These are phyloP conservation scores for Mamestra brassicae DNA, from an alignment of 2,888 invertebrate genomes.

Conservation along the genomic window DNA sequence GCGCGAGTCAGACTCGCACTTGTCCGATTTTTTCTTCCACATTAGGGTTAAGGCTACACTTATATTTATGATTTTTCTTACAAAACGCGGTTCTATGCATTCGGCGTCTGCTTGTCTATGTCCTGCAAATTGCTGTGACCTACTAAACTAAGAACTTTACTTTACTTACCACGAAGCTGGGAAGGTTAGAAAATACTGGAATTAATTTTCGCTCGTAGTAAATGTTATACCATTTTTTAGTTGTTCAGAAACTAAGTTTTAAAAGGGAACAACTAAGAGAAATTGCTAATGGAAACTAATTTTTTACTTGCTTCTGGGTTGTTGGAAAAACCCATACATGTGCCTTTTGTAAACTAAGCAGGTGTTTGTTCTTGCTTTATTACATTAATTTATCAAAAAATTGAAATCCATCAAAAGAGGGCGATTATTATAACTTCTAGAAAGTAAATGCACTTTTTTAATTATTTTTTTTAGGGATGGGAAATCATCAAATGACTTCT, in stretches of 20 bases:
- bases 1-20: too few relatives aligned
- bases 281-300: neutral
- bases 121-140: constrained; percentile 58
- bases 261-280: neutral
- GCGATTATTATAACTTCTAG: too few relatives aligned
- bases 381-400: too few relatives aligned
- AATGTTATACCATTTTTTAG: constrained; percentile 12
- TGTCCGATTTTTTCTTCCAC: too few relatives aligned
- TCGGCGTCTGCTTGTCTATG: constrained; percentile 55
- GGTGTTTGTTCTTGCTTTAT: too few relatives aligned
- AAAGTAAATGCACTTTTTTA: too few relatives aligned
- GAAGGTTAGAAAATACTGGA: constrained; percentile 12
- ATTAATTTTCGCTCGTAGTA: constrained; percentile 17
- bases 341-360: too few relatives aligned
- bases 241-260: constrained; percentile 16
- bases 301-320: neutral
- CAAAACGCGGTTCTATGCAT: constrained; percentile 7
- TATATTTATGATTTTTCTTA: constrained; percentile 19
- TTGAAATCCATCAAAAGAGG: too few relatives aligned
- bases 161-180: constrained; percentile 25
- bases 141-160: constrained; percentile 56
- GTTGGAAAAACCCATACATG: too few relatives aligned
- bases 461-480: too few relatives aligned
- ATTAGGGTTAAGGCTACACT: neutral
- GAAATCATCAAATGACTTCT: too few relatives aligned